Conservation (phyloP, 1,140 invertebrate genomes). For the Acromyrmex heyeri region DNA sequence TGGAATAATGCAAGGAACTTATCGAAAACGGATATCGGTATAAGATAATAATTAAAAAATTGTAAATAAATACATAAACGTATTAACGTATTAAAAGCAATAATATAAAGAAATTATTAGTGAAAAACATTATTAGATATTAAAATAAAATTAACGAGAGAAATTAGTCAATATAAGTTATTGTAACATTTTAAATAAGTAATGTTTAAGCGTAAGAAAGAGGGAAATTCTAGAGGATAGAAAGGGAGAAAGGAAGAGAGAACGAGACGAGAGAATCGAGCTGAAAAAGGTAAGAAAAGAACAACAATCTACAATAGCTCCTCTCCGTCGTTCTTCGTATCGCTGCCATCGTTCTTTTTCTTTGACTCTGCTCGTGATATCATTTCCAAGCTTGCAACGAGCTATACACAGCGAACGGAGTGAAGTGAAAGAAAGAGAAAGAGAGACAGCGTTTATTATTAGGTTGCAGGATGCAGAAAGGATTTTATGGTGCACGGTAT, state of each 20-base stretch:
- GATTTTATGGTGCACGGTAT: slow-evolving; percentile 22
- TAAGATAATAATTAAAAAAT: slow-evolving; percentile 2
- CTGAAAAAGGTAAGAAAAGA: slow-evolving; percentile 47
- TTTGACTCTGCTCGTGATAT: slow-evolving; percentile 52
- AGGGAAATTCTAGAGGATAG: too few species aligned
- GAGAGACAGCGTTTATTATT: slow-evolving; percentile 45
- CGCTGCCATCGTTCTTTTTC: slow-evolving; percentile 39
- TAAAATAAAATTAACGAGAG: slow-evolving; percentile 15
- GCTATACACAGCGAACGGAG: slow-evolving; percentile 7
- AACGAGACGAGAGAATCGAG: slow-evolving; percentile 1
- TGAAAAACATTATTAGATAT: background rate
- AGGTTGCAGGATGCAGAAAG: slow-evolving; percentile 55
- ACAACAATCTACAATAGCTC: slow-evolving; percentile 51
- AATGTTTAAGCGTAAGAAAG: background rate
- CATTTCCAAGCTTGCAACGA: slow-evolving; percentile 42
- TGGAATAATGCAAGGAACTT: background rate
- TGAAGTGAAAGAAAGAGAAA: background rate
- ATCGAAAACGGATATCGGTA: background rate
- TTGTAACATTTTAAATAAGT: slow-evolving; percentile 17
- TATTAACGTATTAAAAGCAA: background rate
- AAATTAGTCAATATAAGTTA: slow-evolving; percentile 9
- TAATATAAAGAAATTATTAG: background rate
- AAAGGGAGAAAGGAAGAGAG: background rate
- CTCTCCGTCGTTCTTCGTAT: slow-evolving; percentile 13
- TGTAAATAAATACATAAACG: background rate